These are phyloP conservation scores for Acrobasis repandana DNA, from an alignment of 2,888 invertebrate species.

Conservation along the genomic window DNA sequence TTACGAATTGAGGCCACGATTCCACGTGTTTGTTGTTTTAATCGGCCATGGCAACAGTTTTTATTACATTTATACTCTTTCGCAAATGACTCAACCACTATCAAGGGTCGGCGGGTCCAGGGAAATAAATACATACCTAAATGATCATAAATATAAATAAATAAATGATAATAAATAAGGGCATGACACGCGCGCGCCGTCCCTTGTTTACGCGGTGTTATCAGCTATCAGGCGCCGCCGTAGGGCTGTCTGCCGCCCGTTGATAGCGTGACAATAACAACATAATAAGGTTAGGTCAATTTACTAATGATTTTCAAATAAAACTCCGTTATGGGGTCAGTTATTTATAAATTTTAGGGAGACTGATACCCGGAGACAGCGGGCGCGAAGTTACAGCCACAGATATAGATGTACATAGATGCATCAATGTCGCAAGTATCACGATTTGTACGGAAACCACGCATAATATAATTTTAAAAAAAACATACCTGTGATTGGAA, in stretches of 20 bases:
- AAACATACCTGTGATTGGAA: too few relatives aligned
- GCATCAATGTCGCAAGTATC: too few relatives aligned
- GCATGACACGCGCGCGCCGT: constrained; percentile 32
- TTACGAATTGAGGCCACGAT: neutral
- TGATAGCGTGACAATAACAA: constrained; percentile 57
- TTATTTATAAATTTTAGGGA: neutral
- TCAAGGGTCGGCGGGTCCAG: constrained; percentile 40
- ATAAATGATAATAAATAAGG: constrained; percentile 32
- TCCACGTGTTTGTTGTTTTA: neutral
- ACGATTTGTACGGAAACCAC: too few relatives aligned
- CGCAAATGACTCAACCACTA: constrained; percentile 47
- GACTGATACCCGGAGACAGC: too few relatives aligned
- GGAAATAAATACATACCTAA: constrained; percentile 40
- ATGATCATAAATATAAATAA: constrained; percentile 27
- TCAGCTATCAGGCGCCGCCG: constrained; percentile 43
- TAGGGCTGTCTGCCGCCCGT: constrained; percentile 44
- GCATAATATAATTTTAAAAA: too few relatives aligned
- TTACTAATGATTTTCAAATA: constrained; percentile 42
- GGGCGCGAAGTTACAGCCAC: too few relatives aligned
- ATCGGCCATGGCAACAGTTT: constrained; percentile 15
- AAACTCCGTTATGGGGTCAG: neutral
- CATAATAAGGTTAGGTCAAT: constrained; percentile 60
- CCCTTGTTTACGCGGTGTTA: constrained; percentile 43
- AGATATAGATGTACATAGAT: too few relatives aligned
- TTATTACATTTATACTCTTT: constrained; percentile 32